Evolutionary conservation across 2,797 vertebrate species (phyloP), one percentile per base, ranked within the genome.

Genomic region (Antrozous pallidus): DNA sequence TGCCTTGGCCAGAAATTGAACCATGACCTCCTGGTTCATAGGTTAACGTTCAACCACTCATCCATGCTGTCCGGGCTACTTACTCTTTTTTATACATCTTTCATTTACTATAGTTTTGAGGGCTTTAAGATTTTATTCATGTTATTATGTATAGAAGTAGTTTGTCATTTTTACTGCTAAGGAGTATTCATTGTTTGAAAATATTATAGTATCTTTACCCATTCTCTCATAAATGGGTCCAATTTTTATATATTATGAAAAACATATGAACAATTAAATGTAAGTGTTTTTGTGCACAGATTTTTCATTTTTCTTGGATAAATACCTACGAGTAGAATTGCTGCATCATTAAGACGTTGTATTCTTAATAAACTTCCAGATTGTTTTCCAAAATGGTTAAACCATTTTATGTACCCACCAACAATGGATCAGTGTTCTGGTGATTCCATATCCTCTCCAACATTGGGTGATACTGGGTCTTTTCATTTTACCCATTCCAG

Each of bases 401-500:
- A 79, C 14, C 47, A 63, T 71, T 93, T 74, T 85, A 75, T 26
- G 70, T 5, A 56, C 0, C 3, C 5, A 51, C 1, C 16, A 90
- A 86, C 26, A 67, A 63, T 58, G 71, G 67, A 36, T 86, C 56
- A 47, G 18, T 73, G 2, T 79, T 31, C 65, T 61, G 61, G 28
- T 24, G 51, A 38, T 22, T 90, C 45, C 13, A 78, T 7, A 75
- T 70, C 42, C 6, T 90, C 47, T 58, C 26, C 65, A 90, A 61
- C 63, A 69, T 81, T 80, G 67, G 61, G 40, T 81, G 42, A 90
- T 28, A 90, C 42, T 22, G 88, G 38, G 86, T 14, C 49, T 89
- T 91, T 90, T 47, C 26, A 83, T 67, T 93, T 85, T 67, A 58
- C 36, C 22, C 88, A 94, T 90, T 65, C 84, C 75, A 40, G n/a